Evolutionary conservation across 2,888 invertebrate species (phyloP).

Genomic region (Cantharis nigra): DNA sequence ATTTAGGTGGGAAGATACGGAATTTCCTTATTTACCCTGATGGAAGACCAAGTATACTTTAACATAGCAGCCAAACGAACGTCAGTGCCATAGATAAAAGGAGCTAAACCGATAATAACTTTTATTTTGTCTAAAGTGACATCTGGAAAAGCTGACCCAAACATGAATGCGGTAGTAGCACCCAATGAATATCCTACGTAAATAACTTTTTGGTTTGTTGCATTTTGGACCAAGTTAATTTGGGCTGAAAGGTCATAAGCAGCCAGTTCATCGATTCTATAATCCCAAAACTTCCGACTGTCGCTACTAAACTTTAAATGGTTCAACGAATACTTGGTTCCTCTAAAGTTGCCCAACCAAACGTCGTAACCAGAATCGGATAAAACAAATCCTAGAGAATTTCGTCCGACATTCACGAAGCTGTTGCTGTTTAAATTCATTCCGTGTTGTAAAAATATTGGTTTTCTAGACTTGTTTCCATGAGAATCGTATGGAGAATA

Average conservation of each 20-base stretch:
- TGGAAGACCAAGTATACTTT: background rate
- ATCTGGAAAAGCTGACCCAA: conserved; percentile 67
- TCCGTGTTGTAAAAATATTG: conserved; percentile 48
- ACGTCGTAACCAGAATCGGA: conserved; percentile 60
- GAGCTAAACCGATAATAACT: conserved; percentile 60
- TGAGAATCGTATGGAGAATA: conserved; percentile 22
- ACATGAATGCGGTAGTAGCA: conserved; percentile 68
- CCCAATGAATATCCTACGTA: conserved; percentile 90
- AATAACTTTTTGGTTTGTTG: conserved; percentile 53
- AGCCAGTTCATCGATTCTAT: conserved; percentile 49
- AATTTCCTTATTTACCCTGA: background rate
- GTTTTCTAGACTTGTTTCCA: conserved; percentile 28
- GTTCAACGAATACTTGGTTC: conserved; percentile 49
- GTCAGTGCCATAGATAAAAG: conserved; percentile 46
- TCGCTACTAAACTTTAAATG: conserved; percentile 44
- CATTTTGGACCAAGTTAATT: conserved; percentile 42
- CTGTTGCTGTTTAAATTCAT: conserved; percentile 45
- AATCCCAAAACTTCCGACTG: conserved; percentile 47
- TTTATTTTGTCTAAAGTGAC: conserved; percentile 62
- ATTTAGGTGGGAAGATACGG: too few species aligned
- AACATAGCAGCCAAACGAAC: background rate
- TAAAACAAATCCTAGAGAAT: conserved; percentile 51
- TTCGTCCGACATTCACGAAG: conserved; percentile 43
- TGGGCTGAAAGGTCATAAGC: conserved; percentile 47
- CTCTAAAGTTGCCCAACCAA: conserved; percentile 60